Evolutionary conservation across 2,888 invertebrate genomes (phyloP).

Genomic region (Drosophila ezoana): DNA sequence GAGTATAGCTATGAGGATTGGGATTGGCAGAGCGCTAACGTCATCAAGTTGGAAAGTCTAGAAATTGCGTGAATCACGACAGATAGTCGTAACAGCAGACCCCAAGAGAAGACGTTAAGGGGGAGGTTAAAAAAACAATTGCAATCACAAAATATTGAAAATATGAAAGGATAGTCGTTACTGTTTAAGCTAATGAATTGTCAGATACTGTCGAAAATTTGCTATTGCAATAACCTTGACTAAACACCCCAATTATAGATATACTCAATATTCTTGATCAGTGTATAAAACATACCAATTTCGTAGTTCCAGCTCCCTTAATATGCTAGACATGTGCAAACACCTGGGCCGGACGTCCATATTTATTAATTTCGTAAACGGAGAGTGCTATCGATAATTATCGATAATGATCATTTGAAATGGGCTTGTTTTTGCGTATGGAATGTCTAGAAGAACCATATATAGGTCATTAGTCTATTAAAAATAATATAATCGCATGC

Average conservation of each 20-base stretch:
- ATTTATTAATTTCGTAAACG: background rate
- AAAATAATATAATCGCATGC: no score
- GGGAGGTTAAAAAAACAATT: constrained; percentile 10
- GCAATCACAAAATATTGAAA: constrained; percentile 17
- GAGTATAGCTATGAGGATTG: constrained; percentile 21
- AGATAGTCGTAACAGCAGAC: constrained; percentile 4
- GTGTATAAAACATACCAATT: no score
- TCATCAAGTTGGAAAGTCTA: constrained; percentile 48
- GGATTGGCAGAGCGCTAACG: constrained; percentile 18
- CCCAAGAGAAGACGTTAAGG: constrained; percentile 18
- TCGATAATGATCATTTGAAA: no score
- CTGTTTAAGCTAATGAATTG: constrained; percentile 26
- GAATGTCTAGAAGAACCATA: no score
- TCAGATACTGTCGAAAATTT: background rate
- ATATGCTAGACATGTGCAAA: background rate
- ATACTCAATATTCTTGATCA: background rate
- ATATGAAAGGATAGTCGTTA: background rate
- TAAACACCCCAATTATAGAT: background rate
- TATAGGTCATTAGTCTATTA: no score
- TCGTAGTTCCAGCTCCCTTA: background rate
- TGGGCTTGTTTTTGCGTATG: no score
- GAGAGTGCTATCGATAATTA: background rate
- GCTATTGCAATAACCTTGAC: background rate
- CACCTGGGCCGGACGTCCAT: background rate
- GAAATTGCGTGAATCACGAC: constrained; percentile 67